These are phyloP conservation scores for Drosophila anceps DNA, from an alignment of 2,888 invertebrate species.

Conservation along the genomic window DNA sequence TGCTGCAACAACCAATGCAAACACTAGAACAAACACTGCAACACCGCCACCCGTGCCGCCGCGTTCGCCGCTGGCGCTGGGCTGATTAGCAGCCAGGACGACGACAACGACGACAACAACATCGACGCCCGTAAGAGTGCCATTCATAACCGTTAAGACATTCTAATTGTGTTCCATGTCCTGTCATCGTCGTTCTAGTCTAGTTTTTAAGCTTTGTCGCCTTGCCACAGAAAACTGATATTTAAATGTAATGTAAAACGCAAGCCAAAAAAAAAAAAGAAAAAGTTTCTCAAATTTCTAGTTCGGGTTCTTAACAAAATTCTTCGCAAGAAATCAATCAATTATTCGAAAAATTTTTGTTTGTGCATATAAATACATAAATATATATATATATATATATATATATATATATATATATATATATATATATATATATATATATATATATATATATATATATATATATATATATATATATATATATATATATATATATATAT, in stretches of 20 bases:
- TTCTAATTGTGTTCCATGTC: constrained; percentile 16
- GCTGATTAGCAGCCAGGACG: constrained; percentile 59
- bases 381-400: constrained; percentile 2
- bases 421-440: constrained; percentile 2
- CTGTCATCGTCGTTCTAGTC: constrained; percentile 44
- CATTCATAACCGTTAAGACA: constrained; percentile 16
- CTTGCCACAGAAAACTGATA: constrained; percentile 46
- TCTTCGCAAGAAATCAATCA: constrained; percentile 15
- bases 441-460: constrained; percentile 2
- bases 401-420: constrained; percentile 7
- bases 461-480: constrained; percentile 4
- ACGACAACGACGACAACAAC: constrained; percentile 18
- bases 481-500: constrained; percentile 59
- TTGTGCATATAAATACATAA: constrained; percentile 48
- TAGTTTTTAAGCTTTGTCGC: constrained; percentile 53
- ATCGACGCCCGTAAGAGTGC: constrained; percentile 21
- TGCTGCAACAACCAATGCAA: constrained; percentile 38
- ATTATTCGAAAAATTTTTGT: constrained; percentile 14
- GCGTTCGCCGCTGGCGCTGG: constrained; percentile 69
- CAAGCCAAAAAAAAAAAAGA: constrained; percentile 13
- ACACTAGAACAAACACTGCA: constrained; percentile 36
- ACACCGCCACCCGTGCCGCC: constrained; percentile 73
- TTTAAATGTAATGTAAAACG: constrained; percentile 2
- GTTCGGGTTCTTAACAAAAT: constrained; percentile 34
- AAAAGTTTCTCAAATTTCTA: constrained; percentile 24